phyloP scores from a whole-genome alignment of 2,797 vertebrate genomes.

The Peromyscus melanophrys region DNA sequence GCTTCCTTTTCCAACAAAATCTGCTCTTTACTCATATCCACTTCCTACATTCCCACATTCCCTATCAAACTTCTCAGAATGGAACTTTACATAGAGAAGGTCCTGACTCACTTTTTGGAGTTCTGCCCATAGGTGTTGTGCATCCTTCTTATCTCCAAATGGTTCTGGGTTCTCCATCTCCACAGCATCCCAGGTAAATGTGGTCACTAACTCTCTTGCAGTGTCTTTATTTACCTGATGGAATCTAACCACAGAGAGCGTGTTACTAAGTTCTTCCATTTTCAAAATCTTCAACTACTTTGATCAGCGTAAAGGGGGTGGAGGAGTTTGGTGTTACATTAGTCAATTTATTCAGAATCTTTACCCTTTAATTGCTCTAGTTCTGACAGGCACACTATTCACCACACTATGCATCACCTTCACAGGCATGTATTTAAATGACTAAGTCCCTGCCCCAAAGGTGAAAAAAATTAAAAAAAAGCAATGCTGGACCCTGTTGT shows the following conservation, averaged over 20 bases:
- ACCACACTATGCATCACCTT: constrained; percentile 98
- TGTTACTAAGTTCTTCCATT: constrained; percentile 96
- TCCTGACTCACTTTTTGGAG: constrained; percentile 98
- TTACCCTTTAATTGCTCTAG: constrained; percentile 88
- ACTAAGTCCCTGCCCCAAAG: constrained; percentile 96
- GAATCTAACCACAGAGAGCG: constrained; percentile 96
- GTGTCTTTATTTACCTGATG: constrained; percentile 98
- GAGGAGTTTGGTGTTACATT: constrained; percentile 96
- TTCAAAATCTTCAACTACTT: constrained; percentile 97
- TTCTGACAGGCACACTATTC: not conserved
- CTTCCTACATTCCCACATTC: constrained; percentile 91
- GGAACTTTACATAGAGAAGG: constrained; percentile 97
- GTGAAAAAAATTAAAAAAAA: constrained; percentile 96
- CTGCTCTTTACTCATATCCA: not conserved
- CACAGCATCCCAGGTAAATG: constrained; percentile 96
- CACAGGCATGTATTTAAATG: constrained; percentile 98
- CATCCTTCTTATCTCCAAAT: constrained; percentile 96
- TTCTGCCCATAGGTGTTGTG: constrained; percentile 97
- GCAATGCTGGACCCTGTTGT: constrained; percentile 97
- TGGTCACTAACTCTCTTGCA: constrained; percentile 96
- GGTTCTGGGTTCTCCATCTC: constrained; percentile 97
- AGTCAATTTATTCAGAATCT: constrained; percentile 97
- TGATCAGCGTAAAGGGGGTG: constrained; percentile 95
- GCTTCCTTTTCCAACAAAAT: not conserved
- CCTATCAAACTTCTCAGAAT: constrained; percentile 96